Evolutionary conservation across 1,140 invertebrate genomes (phyloP).

Genomic region (Bicyclus anynana): DNA sequence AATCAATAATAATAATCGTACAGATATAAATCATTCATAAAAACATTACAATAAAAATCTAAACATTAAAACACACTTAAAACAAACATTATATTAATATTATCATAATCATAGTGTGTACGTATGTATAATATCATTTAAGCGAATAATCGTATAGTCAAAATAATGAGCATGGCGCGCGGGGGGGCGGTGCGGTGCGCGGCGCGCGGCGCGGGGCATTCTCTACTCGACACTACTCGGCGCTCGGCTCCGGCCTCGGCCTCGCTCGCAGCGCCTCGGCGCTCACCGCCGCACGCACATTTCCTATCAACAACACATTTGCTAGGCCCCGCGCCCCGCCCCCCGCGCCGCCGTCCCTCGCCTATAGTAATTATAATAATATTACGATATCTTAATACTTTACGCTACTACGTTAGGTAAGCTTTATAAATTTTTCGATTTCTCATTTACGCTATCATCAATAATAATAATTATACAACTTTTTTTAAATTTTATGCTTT

Average conservation of each 20-base stretch:
- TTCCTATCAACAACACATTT: constrained; percentile 47
- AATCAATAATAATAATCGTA: constrained; percentile 77
- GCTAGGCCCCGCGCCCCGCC: constrained; percentile 46
- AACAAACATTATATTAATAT: constrained; percentile 78
- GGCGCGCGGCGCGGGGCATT: constrained; percentile 12
- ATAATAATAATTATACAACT: constrained; percentile 77
- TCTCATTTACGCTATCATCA: constrained; percentile 72
- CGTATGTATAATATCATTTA: constrained; percentile 74
- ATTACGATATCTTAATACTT: constrained; percentile 75
- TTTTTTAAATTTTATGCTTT: constrained; percentile 76
- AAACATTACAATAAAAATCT: constrained; percentile 78
- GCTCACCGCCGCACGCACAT: constrained; percentile 15
- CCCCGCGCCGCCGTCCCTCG: constrained; percentile 48
- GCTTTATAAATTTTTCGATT: constrained; percentile 77
- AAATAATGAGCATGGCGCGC: constrained; percentile 70
- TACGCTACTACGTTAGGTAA: constrained; percentile 76
- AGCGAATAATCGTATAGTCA: constrained; percentile 75
- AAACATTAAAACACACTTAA: constrained; percentile 77
- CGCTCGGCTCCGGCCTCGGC: too few species aligned
- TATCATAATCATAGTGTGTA: constrained; percentile 75
- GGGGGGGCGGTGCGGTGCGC: constrained; percentile 37
- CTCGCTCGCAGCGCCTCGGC: background rate
- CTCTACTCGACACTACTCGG: background rate
- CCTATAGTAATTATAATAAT: constrained; percentile 54
- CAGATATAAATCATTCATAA: constrained; percentile 77